Evolutionary conservation across 1,140 invertebrate genomes (phyloP).

Genomic region (Danaus plexippus): DNA sequence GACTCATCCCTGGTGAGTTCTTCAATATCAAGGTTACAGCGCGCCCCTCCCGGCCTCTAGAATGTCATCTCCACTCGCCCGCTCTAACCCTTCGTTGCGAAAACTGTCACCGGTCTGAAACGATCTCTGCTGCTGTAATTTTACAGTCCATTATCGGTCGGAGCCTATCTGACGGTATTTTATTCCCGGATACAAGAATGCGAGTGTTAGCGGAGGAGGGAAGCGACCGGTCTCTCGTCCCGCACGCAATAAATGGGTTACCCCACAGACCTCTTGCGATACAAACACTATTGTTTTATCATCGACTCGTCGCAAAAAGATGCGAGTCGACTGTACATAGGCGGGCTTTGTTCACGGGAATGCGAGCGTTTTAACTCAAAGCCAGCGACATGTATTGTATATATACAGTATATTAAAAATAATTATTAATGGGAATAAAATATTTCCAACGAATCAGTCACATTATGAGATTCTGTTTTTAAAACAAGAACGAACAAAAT

Average conservation of each 20-base stretch:
- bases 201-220: constrained; percentile 31
- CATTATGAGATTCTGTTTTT: background rate
- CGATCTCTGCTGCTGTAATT: constrained; percentile 20
- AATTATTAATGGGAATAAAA: too few relatives aligned
- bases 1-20: constrained; percentile 58
- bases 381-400: too few relatives aligned
- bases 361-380: too few relatives aligned
- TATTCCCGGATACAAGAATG: constrained; percentile 55
- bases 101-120: constrained; percentile 16
- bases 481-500: background rate
- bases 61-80: constrained; percentile 49
- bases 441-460: too few relatives aligned
- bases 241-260: constrained; percentile 60
- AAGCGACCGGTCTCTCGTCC: constrained; percentile 52
- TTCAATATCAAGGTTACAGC: constrained; percentile 63
- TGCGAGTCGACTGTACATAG: too few relatives aligned
- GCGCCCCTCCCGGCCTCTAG: constrained; percentile 34
- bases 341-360: too few relatives aligned
- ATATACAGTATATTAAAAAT: too few relatives aligned
- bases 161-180: constrained; percentile 17
- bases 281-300: constrained; percentile 44
- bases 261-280: constrained; percentile 66
- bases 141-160: constrained; percentile 14
- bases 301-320: background rate
- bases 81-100: constrained; percentile 30